Percentiles rank a stretch among this genome's conserved stretches.
These are phyloP conservation scores for Tragulus kanchil DNA, from an alignment of 2,113 vertebrate species.

Conservation along the genomic window DNA sequence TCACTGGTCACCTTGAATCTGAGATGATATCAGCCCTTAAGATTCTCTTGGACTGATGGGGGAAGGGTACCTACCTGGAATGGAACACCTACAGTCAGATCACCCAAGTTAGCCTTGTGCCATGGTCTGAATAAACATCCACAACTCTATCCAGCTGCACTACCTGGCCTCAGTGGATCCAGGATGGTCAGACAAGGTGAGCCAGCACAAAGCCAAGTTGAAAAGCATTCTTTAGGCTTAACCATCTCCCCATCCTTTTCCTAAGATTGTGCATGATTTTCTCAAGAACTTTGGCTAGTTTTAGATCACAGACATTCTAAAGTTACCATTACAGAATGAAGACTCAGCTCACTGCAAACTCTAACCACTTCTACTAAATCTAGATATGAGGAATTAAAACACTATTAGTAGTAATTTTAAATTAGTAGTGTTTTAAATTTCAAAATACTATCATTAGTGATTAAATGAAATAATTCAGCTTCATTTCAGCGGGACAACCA, in stretches of 20 bases:
- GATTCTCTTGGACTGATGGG: neutral
- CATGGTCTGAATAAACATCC: neutral
- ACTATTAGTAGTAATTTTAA: constrained; percentile 16
- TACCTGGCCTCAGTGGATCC: neutral
- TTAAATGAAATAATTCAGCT: constrained; percentile 32
- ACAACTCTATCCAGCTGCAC: neutral
- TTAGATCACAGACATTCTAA: neutral
- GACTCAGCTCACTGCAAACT: neutral
- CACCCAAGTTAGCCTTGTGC: neutral
- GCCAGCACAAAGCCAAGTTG: neutral
- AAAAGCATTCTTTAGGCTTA: neutral
- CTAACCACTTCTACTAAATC: neutral
- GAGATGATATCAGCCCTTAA: neutral
- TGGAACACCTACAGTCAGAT: neutral
- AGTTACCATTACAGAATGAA: neutral
- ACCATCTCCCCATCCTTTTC: neutral
- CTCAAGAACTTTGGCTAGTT: constrained; percentile 22
- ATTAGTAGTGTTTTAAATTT: neutral
- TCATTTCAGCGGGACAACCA: neutral
- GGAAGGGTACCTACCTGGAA: neutral
- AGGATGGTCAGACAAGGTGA: neutral
- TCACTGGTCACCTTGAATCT: neutral
- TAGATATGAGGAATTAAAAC: neutral
- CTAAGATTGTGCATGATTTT: neutral
- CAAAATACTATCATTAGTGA: neutral